Percentiles rank a stretch among this genome's conserved stretches.
Evolutionary conservation across 2,113 vertebrate species (phyloP).

Genomic region (Prietella phreatophila): DNA sequence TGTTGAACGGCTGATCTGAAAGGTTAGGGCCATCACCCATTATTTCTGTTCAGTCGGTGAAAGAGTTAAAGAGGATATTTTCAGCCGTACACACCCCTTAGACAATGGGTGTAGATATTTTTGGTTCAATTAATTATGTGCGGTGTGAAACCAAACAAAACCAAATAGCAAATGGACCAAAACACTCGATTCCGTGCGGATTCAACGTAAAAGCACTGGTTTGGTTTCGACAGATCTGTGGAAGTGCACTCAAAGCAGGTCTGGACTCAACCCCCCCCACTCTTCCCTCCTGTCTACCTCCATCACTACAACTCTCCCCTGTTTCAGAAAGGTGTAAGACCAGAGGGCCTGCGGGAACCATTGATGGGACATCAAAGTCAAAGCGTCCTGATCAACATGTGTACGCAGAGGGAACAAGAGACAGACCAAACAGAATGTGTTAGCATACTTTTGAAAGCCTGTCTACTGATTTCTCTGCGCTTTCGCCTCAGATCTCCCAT

Average conservation of each 20-base stretch:
- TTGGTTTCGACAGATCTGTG: not conserved
- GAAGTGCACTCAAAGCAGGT: not conserved
- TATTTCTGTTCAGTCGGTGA: not conserved
- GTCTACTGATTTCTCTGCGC: not conserved
- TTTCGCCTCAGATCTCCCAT: not conserved
- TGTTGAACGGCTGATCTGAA: not conserved
- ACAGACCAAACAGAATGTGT: slow-evolving; percentile 39
- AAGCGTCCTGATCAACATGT: slow-evolving; percentile 17
- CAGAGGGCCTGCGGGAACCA: slow-evolving; percentile 26
- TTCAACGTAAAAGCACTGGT: not conserved
- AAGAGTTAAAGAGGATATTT: not conserved
- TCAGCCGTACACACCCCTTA: not conserved
- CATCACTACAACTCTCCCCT: slow-evolving; percentile 65
- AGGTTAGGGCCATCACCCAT: not conserved
- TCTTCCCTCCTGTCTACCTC: not conserved
- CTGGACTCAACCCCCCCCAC: not conserved
- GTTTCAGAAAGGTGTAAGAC: slow-evolving; percentile 63
- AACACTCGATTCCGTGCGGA: not conserved
- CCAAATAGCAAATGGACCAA: not conserved
- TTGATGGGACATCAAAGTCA: slow-evolving; percentile 46
- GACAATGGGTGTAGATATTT: not conserved
- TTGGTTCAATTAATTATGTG: not conserved
- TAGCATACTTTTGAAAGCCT: slow-evolving; percentile 26
- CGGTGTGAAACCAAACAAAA: not conserved
- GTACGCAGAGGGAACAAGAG: not conserved